Base-by-base conservation (phyloP, 2,797 vertebrate species). In the Thalassophryne amazonica region DNA sequence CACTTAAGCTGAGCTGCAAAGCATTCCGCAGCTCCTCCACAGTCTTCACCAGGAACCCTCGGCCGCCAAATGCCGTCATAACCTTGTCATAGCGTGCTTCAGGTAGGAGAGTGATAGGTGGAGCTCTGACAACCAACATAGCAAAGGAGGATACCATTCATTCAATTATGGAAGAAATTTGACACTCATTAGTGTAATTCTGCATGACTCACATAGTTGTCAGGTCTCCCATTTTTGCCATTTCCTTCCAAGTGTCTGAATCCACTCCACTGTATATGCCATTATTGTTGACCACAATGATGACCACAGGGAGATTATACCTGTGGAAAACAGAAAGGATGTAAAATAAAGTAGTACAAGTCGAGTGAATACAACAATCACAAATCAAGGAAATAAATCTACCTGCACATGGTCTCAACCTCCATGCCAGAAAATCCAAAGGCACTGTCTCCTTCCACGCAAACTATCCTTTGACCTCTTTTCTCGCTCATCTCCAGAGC, bases 401-500 rank as follows among this genome's bases (percentile, higher is more conserved):
- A 97, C 97, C 97, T 94, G 91, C 96, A 98, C 74, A 99, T 94
- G 40, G 96, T 99, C 65, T 99, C 97, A 21, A 96, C 89, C 46
- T 99, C 97, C 95, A 99, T 97, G 31, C 96, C 96, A 15, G 97
- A 99, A 82, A 99, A 99, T 4, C 97, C 97, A 7, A 99, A 99
- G 2, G 97, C 96, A n/a, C 97, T 99, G 59, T 99, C 96, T 53
- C 97, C 97, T 52, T 98, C 95, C 59, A 99, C 79, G 42, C 97
- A 99, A 69, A 99, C 38, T 0, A 99, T 84, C 45, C 84, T 83
- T 15, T 85, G 86, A 5, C 75, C 69, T 1, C 78, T 89, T 4
- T 42, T 77, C 63, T 10, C 60, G 22, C 88, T 86, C 67, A 72
- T 90, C 72, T 94, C 87, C 23, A 97, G 61, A 31, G 91, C 1